Conservation (phyloP, 2,113 vertebrate genomes). For the Pygoscelis adeliae region DNA sequence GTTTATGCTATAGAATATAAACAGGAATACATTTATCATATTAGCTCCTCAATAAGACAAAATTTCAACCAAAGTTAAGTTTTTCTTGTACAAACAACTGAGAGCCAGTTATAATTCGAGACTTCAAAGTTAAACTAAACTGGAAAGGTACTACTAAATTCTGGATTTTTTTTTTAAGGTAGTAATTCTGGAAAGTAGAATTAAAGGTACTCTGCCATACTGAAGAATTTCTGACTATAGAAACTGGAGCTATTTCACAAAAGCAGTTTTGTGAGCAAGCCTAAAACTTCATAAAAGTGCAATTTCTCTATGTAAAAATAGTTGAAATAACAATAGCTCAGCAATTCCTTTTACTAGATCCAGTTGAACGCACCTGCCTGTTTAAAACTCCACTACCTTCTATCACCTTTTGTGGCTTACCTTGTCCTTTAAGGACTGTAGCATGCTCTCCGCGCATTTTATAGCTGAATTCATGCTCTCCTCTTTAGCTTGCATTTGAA, state of each 20-base stretch:
- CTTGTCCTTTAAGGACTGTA: constrained; percentile 45
- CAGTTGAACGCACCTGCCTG: background rate
- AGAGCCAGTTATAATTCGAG: background rate
- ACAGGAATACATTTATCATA: background rate
- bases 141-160: background rate
- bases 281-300: background rate
- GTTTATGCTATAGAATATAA: background rate
- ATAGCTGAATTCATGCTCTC: constrained; percentile 74
- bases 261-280: background rate
- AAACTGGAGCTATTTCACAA: background rate
- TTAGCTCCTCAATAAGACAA: background rate
- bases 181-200: background rate
- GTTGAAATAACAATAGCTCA: background rate
- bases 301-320: background rate
- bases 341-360: background rate
- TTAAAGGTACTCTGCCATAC: background rate
- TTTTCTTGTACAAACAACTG: background rate
- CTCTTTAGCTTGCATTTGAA: constrained; percentile 81
- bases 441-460: constrained; percentile 78
- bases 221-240: background rate
- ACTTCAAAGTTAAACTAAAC: background rate
- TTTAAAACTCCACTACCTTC: background rate
- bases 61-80: background rate
- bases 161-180: background rate
- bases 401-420: constrained; percentile 49